Conservation (phyloP, 37 sponge, comb jelly and placozoan species). For the Oscarella lobularis region DNA sequence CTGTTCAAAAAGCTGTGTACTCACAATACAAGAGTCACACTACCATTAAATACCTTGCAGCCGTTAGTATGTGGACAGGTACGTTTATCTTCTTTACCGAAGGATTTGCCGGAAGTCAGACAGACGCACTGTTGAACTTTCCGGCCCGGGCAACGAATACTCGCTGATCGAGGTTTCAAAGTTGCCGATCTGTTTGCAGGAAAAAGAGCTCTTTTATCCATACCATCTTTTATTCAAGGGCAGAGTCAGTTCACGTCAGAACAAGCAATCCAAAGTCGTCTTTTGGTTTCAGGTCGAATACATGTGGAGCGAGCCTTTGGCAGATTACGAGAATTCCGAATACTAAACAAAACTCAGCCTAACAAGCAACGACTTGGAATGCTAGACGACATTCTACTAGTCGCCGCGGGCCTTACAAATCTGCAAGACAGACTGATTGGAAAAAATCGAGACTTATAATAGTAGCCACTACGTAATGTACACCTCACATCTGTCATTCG, state of each 20-base stretch:
- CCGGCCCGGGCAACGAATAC: slow-evolving; percentile 12
- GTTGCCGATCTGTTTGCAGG: slow-evolving; percentile 7
- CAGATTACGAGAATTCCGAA: slow-evolving; percentile 16
- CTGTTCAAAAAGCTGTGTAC: background rate
- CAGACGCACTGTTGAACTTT: background rate
- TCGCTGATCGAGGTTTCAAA: slow-evolving; percentile 15
- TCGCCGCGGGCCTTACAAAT: slow-evolving; percentile 19
- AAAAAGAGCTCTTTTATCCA: slow-evolving; percentile 7
- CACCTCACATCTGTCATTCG: too few species aligned
- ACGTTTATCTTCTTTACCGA: slow-evolving; percentile 6
- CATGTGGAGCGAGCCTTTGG: slow-evolving; percentile 13
- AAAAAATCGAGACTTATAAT: slow-evolving; percentile 3
- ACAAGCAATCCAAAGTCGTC: background rate
- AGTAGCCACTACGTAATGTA: too few species aligned
- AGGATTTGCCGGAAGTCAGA: slow-evolving; percentile 12
- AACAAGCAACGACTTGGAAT: slow-evolving; percentile 11
- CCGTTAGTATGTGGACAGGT: slow-evolving; percentile 15
- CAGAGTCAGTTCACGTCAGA: background rate
- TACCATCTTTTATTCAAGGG: slow-evolving; percentile 11
- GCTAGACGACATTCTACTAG: slow-evolving; percentile 28
- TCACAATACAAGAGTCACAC: slow-evolving; percentile 15
- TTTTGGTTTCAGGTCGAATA: slow-evolving; percentile 4
- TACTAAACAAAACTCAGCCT: slow-evolving; percentile 12
- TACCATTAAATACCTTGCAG: slow-evolving; percentile 13
- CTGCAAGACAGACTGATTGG: slow-evolving; percentile 16